Percentiles rank a stretch among this genome's conserved stretches.
Evolutionary conservation across 2,888 invertebrate genomes (phyloP).

Genomic region (Macaria liturata): DNA sequence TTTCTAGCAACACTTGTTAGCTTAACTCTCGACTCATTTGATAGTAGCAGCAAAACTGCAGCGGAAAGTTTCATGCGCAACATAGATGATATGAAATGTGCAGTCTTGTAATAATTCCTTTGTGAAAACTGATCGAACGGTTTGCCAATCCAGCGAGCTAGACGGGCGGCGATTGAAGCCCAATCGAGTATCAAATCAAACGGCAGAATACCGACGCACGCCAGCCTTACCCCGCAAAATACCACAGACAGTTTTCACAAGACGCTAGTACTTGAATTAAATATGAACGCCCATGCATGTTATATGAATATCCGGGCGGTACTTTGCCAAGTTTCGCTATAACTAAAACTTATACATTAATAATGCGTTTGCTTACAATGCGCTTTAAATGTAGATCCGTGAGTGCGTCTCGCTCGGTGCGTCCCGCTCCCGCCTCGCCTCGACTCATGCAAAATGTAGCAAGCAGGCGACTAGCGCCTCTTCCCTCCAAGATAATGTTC

Average conservation of each 20-base stretch:
- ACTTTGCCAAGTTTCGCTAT: constrained; percentile 66
- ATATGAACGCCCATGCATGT: constrained; percentile 79
- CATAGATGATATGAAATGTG: constrained; percentile 13
- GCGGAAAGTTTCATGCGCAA: constrained; percentile 3
- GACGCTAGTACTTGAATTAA: constrained; percentile 81
- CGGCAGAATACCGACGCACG: background rate
- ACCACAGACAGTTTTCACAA: constrained; percentile 44
- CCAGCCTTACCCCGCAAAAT: background rate
- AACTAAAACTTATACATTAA: constrained; percentile 82
- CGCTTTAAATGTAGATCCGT: constrained; percentile 82
- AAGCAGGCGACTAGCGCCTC: constrained; percentile 61
- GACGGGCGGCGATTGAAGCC: constrained; percentile 14
- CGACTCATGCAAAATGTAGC: constrained; percentile 77
- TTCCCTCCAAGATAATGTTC: constrained; percentile 63
- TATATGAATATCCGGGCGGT: constrained; percentile 73
- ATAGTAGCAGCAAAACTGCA: background rate
- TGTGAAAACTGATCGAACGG: constrained; percentile 19
- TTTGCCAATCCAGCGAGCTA: constrained; percentile 18
- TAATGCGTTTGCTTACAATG: constrained; percentile 82
- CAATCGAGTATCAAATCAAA: constrained; percentile 19
- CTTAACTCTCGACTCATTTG: too few relatives aligned
- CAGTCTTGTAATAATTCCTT: constrained; percentile 26
- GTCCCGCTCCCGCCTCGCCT: constrained; percentile 43
- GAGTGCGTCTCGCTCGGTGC: constrained; percentile 54
- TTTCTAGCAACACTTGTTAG: too few relatives aligned